Evolutionary conservation across 2,888 invertebrate species (phyloP).

Genomic region (Quadriops clusia): DNA sequence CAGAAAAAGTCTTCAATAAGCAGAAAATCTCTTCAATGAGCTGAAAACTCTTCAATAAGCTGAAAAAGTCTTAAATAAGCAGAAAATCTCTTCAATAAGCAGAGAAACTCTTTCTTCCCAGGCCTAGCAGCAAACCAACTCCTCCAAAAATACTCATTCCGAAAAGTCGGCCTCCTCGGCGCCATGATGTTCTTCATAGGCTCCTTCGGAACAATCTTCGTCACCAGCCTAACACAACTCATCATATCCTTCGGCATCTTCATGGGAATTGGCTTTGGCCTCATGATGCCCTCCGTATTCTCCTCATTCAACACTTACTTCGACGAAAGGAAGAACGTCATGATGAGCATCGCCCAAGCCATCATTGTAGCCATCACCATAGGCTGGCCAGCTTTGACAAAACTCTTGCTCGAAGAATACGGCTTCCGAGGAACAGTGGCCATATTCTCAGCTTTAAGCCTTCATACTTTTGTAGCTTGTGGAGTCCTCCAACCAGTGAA

Average conservation of each 20-base stretch:
- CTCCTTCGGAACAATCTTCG: slow-evolving; percentile 50
- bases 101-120: slow-evolving; percentile 36
- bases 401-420: slow-evolving; percentile 47
- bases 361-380: slow-evolving; percentile 57
- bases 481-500: slow-evolving; percentile 61
- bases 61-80: too few species aligned
- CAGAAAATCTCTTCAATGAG: too few species aligned
- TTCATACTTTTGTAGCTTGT: slow-evolving; percentile 57
- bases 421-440: slow-evolving; percentile 61
- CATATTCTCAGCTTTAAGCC: slow-evolving; percentile 52
- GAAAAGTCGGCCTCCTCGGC: slow-evolving; percentile 55
- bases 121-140: slow-evolving; percentile 57
- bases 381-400: slow-evolving; percentile 53
- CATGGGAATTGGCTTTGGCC: slow-evolving; percentile 57
- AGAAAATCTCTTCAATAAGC: too few species aligned
- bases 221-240: slow-evolving; percentile 48
- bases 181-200: slow-evolving; percentile 51
- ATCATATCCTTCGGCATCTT: slow-evolving; percentile 52
- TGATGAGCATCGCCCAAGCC: slow-evolving; percentile 66
- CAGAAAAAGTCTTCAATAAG: too few species aligned
- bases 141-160: slow-evolving; percentile 51
- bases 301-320: slow-evolving; percentile 67
- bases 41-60: too few species aligned
- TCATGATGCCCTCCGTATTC: slow-evolving; percentile 60
- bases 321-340: slow-evolving; percentile 52